A percentile compares a stretch with the other conserved stretches of the same genome.
Conservation (phyloP, 2,888 invertebrate species). For the Cheilosia vernalis region DNA sequence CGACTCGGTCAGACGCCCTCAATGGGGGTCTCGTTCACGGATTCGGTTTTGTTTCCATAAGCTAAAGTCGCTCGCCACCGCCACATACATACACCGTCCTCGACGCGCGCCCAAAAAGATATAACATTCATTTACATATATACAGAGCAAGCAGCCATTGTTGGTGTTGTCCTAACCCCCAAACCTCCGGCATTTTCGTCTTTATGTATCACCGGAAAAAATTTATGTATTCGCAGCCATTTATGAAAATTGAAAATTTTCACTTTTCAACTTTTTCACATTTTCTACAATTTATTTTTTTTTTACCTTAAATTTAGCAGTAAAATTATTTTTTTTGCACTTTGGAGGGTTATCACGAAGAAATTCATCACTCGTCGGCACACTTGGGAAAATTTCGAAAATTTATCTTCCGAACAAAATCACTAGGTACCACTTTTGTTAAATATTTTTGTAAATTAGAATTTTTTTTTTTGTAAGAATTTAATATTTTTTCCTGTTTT, state of each 20-base stretch:
- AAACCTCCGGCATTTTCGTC: conserved; percentile 41
- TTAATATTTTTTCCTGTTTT: conserved; percentile 10
- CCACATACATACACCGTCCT: conserved; percentile 56
- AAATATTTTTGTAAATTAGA: not conserved
- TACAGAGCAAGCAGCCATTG: conserved; percentile 17
- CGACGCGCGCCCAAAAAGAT: conserved; percentile 60
- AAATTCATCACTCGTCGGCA: not conserved
- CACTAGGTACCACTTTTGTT: too few relatives aligned
- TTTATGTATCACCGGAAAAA: conserved; percentile 29
- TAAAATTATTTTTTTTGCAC: not conserved
- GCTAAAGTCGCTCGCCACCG: conserved; percentile 45
- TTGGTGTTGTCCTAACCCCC: conserved; percentile 27
- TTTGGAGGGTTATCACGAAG: not conserved
- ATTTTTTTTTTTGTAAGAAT: not conserved
- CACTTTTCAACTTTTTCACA: not conserved
- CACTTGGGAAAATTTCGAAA: not conserved
- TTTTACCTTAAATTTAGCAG: conserved; percentile 49
- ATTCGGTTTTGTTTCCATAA: conserved; percentile 62
- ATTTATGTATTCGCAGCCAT: conserved; percentile 30
- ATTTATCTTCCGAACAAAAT: not conserved
- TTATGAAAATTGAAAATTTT: conserved; percentile 13
- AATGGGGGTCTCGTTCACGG: conserved; percentile 82
- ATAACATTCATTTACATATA: conserved; percentile 1
- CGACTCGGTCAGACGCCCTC: conserved; percentile 79
- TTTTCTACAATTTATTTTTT: not conserved